Evolutionary conservation across 2,888 invertebrate genomes (phyloP).

Genomic region (Ophion slaviceki): DNA sequence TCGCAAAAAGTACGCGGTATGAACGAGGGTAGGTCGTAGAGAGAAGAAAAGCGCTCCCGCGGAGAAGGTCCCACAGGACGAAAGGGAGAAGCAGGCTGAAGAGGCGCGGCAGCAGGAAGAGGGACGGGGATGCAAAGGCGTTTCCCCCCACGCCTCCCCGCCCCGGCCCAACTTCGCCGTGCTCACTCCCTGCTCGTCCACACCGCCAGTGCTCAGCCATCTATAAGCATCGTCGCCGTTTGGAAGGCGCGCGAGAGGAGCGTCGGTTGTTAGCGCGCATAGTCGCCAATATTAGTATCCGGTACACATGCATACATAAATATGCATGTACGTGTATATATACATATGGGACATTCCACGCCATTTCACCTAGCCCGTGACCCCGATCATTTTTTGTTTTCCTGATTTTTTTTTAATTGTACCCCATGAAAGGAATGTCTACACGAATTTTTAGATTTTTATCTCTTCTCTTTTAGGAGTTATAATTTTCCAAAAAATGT

Average conservation of each 20-base stretch:
- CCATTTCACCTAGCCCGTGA: too few species aligned
- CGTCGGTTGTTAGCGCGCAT: neutral
- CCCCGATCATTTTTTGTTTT: too few species aligned
- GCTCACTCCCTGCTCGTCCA: neutral
- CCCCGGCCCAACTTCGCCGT: too few species aligned
- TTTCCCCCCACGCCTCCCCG: neutral
- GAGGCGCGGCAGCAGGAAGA: neutral
- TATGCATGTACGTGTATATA: too few species aligned
- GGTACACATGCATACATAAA: neutral
- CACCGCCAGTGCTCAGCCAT: neutral
- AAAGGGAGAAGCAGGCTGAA: neutral
- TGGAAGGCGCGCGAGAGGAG: neutral
- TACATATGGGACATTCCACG: too few species aligned
- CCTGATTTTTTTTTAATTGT: too few species aligned
- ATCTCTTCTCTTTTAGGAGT: too few species aligned
- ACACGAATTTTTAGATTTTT: too few species aligned
- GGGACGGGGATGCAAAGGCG: neutral
- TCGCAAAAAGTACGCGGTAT: neutral
- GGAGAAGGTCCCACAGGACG: neutral
- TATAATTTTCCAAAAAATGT: too few species aligned
- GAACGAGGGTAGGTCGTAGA: neutral
- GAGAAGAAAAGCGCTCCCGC: neutral
- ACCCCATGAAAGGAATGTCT: too few species aligned
- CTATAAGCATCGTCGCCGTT: neutral
- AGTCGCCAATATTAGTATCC: neutral